Percentiles rank a stretch among this genome's conserved stretches.
Conservation (phyloP, 1,140 invertebrate species). For the Capitella teleta region DNA sequence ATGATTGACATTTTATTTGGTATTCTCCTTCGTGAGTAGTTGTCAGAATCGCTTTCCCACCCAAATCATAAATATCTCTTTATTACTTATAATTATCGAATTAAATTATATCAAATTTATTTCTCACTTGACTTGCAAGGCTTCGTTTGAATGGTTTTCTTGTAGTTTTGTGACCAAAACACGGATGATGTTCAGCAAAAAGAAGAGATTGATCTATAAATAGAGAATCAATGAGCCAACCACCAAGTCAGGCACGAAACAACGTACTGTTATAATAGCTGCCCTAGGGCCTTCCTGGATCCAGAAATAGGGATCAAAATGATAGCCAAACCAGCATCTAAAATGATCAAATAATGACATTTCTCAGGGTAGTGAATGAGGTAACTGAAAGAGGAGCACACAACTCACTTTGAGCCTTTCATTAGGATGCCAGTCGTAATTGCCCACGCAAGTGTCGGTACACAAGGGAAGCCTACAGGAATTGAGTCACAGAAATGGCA, state of each 20-base stretch:
- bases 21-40: too few species aligned
- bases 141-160: conserved; percentile 35
- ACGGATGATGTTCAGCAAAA: conserved; percentile 30
- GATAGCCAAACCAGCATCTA: conserved; percentile 78
- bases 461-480: background rate
- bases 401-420: too few species aligned
- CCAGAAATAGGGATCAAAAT: conserved; percentile 68
- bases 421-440: background rate
- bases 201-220: conserved; percentile 4
- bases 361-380: too few species aligned
- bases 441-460: background rate
- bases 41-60: too few species aligned
- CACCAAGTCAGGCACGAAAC: background rate
- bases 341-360: too few species aligned
- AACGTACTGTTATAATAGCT: conserved; percentile 60
- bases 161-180: conserved; percentile 30
- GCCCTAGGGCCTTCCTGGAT: conserved; percentile 73
- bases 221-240: background rate
- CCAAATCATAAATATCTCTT: too few species aligned
- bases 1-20: too few species aligned
- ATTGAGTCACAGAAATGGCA: background rate
- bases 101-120: too few species aligned
- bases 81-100: too few species aligned
- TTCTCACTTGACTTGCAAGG: conserved; percentile 33
- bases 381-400: too few species aligned